These are phyloP conservation scores for Heliopora coerulea DNA, from an alignment of 92 coral and sea anemone species.

Conservation along the genomic window DNA sequence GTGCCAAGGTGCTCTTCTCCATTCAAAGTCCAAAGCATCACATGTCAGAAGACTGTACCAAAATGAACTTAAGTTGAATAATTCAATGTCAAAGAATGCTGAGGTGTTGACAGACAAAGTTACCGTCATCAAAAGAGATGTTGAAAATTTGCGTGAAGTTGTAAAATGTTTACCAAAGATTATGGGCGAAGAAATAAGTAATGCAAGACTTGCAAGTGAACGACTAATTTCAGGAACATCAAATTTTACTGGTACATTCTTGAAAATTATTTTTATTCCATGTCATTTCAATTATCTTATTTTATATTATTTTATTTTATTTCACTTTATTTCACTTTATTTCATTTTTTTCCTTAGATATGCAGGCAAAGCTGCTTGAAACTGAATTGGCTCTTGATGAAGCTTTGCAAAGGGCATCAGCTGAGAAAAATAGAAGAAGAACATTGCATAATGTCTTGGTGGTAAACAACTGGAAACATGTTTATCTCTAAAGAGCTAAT, in stretches of 20 bases:
- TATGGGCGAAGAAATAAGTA: constrained; percentile 67
- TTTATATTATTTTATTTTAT: no score
- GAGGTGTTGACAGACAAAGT: constrained; percentile 21
- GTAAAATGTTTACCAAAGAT: constrained; percentile 67
- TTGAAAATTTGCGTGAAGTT: constrained; percentile 54
- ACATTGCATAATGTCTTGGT: constrained; percentile 93
- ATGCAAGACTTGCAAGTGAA: constrained; percentile 54
- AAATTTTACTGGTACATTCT: constrained; percentile 26
- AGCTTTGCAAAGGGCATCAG: constrained; percentile 73
- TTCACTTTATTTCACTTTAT: background rate
- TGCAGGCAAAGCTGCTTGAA: constrained; percentile 88
- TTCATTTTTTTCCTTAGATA: constrained; percentile 43
- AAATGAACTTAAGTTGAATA: constrained; percentile 35
- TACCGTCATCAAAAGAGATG: constrained; percentile 45
- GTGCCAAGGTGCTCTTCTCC: constrained; percentile 90
- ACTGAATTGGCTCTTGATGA: constrained; percentile 85
- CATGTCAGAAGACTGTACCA: constrained; percentile 85
- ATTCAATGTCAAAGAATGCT: constrained; percentile 2
- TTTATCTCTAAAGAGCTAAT: no score
- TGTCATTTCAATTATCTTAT: no score
- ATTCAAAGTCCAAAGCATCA: constrained; percentile 76
- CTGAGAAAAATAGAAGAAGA: constrained; percentile 86
- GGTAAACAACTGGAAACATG: no score
- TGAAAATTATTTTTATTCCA: no score
- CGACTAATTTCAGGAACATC: constrained; percentile 24